Percentiles rank a stretch among this genome's conserved stretches.
Evolutionary conservation across 1,140 invertebrate genomes (phyloP).

Genomic region (Tenebrio molitor): DNA sequence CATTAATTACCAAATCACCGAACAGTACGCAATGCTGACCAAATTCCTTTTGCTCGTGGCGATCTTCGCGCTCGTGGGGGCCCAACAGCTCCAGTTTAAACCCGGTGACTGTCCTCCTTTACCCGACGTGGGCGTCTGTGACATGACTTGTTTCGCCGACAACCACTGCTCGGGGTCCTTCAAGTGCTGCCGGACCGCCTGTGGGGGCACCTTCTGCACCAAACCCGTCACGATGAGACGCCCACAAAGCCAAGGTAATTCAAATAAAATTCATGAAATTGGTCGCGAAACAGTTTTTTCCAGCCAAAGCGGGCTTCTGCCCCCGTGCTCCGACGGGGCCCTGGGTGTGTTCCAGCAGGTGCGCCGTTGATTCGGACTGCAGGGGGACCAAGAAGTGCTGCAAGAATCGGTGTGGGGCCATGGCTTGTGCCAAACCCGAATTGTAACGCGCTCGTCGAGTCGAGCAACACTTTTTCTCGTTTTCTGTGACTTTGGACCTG

Average conservation of each 20-base stretch:
- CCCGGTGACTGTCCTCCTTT: conserved; percentile 43
- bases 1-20: not conserved
- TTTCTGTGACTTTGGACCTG: too few relatives aligned
- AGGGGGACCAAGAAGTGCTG: conserved; percentile 71
- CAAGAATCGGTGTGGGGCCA: conserved; percentile 72
- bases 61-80: not conserved
- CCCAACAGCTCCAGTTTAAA: conserved; percentile 28
- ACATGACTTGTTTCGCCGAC: conserved; percentile 39
- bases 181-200: conserved; percentile 50
- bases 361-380: conserved; percentile 72
- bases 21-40: not conserved
- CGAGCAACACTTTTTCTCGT: too few relatives aligned
- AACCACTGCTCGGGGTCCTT: conserved; percentile 35
- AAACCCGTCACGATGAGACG: conserved; percentile 16
- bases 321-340: conserved; percentile 66
- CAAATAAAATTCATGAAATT: not conserved
- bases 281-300: not conserved
- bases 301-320: conserved; percentile 22
- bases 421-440: conserved; percentile 69
- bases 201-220: conserved; percentile 46
- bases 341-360: conserved; percentile 74
- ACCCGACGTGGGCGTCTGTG: conserved; percentile 33
- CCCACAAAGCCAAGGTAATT: conserved; percentile 7
- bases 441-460: too few relatives aligned
- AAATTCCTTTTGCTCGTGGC: not conserved